Base-by-base conservation (phyloP, 2,888 invertebrate species). In the Cataglyphis altisquamis region DNA sequence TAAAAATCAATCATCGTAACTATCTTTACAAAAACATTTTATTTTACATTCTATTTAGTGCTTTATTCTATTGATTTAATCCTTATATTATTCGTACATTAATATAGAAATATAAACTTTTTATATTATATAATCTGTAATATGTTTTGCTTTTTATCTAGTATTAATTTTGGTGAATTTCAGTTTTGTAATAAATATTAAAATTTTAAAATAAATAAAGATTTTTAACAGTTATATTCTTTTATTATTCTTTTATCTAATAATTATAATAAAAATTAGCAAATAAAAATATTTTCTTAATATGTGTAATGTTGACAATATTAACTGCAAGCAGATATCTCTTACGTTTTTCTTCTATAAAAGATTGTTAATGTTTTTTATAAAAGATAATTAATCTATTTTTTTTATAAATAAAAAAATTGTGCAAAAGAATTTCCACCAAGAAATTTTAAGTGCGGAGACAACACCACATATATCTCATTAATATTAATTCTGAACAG, bases 131-230 rank as follows among this genome's bases (percentile, higher is more conserved):
- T 2, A 62, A 74, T 62, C 45, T 62, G 0, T 18, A 60, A 15
- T 57, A 48, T 48, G 18, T 18, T 18, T 18, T 39, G 0, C 10
- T 12, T 45, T 74, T 94, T 94, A 94, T 94, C 94, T 18, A 52
- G 2, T 8, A n/a, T 94, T 93, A 45, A 92, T 90, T 85, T 91
- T 90, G 91, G 88, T 88, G 93, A 87, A 91, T 92, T 94, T 94
- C 91, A 90, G 87, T 36, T 70, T 70, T 55, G 15, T 92, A 91
- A 83, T 86, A 92, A 88, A 92, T 78, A 91, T 88, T 85, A 83
- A 80, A 89, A 89, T 66, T 90, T 90, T 78, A 84, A 78, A 45
- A 32, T 68, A 64, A 52, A 45, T 74, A 45, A 32, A 18, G 18
- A 18, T 29, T 18, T 62, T 62, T 29, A 62, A 15, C 48, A 62